phyloP scores from a whole-genome alignment of 1,140 invertebrate genomes.

The Hycleus cichorii region DNA sequence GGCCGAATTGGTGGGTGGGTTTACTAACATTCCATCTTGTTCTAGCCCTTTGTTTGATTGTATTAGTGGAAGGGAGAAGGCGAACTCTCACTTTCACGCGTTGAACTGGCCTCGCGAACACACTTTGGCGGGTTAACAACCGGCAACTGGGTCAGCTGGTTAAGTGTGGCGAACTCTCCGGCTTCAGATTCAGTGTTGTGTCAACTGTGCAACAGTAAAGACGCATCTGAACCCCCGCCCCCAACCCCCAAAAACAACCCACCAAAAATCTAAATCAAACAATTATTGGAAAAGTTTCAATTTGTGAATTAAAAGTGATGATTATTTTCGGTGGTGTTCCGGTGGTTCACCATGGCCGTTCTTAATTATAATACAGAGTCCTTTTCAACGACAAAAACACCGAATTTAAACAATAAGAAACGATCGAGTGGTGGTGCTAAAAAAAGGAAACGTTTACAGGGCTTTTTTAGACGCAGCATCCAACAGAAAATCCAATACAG shows the following conservation, averaged over 20 bases:
- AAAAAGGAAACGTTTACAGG: slow-evolving; percentile 59
- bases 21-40: slow-evolving; percentile 12
- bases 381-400: slow-evolving; percentile 16
- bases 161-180: slow-evolving; percentile 46
- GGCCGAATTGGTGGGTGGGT: background rate
- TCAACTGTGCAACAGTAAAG: slow-evolving; percentile 32
- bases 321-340: background rate
- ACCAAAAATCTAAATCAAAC: too few species aligned
- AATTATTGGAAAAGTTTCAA: too few species aligned
- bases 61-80: slow-evolving; percentile 27
- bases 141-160: slow-evolving; percentile 59
- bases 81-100: slow-evolving; percentile 56
- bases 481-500: slow-evolving; percentile 98
- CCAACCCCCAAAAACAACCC: background rate
- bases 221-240: slow-evolving; percentile 15
- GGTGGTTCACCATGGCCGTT: slow-evolving; percentile 38
- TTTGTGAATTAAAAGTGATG: background rate
- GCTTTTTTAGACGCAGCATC: slow-evolving; percentile 82
- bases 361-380: slow-evolving; percentile 33
- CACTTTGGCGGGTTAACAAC: slow-evolving; percentile 49
- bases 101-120: slow-evolving; percentile 40
- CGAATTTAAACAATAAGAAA: slow-evolving; percentile 14
- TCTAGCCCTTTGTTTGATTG: background rate
- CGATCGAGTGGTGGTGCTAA: slow-evolving; percentile 7
- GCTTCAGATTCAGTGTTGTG: slow-evolving; percentile 41